Conservation (phyloP, 2,113 vertebrate species). For the Aepyceros melampus region DNA sequence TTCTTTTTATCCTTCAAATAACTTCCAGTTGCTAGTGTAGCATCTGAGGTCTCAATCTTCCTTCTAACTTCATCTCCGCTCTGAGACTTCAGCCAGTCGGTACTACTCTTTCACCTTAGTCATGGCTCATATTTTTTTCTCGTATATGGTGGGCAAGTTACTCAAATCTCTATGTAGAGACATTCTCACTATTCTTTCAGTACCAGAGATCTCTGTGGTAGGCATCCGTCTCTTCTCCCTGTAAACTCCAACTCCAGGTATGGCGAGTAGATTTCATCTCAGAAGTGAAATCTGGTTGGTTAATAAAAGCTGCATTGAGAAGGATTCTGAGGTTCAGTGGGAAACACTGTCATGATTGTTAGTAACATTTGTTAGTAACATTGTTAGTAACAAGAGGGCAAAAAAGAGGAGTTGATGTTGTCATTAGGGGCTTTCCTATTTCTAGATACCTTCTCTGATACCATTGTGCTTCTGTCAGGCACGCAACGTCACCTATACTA, state of each 20-base stretch:
- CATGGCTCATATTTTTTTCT: background rate
- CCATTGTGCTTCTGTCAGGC: background rate
- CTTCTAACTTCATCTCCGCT: background rate
- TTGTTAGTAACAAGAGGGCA: background rate
- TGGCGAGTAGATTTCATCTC: background rate
- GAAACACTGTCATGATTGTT: background rate
- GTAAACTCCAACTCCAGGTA: background rate
- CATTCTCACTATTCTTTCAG: background rate
- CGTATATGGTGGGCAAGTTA: background rate
- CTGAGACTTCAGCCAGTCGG: background rate
- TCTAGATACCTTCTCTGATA: background rate
- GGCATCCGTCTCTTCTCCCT: background rate
- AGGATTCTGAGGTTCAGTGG: background rate
- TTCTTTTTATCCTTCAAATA: background rate
- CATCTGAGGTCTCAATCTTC: background rate
- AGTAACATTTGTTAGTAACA: background rate
- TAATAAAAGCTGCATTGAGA: background rate
- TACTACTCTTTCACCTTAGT: background rate
- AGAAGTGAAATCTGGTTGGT: background rate
- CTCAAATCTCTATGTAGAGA: background rate
- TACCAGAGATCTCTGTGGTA: background rate
- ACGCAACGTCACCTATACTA: background rate
- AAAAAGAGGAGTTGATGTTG: background rate
- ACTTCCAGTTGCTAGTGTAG: background rate
- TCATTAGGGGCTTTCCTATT: background rate